phyloP scores from a whole-genome alignment of 2,888 invertebrate species.

The Epirrita christyi region DNA sequence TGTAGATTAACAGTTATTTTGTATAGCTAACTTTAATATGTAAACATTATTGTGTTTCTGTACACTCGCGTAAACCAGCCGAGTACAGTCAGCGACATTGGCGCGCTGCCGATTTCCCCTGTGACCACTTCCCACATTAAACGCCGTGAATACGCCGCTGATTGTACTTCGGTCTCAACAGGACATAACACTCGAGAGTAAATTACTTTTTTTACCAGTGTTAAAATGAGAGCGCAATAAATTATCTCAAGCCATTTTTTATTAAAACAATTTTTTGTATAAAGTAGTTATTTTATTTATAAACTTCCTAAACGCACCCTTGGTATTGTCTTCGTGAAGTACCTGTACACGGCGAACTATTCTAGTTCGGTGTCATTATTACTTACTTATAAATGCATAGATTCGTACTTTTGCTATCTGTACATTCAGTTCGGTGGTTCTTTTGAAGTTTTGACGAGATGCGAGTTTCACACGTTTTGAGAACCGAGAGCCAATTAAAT shows the following conservation, averaged over 20 bases:
- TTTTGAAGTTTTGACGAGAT: neutral
- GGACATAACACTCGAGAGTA: constrained; percentile 8
- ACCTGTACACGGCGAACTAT: neutral
- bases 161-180: neutral
- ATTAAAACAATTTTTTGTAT: constrained; percentile 41
- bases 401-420: neutral
- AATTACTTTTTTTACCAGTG: constrained; percentile 30
- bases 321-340: neutral
- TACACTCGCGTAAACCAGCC: constrained; percentile 13
- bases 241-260: constrained; percentile 39
- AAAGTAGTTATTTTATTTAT: constrained; percentile 37
- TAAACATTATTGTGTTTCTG: constrained; percentile 21
- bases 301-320: constrained; percentile 3
- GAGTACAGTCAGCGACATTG: constrained; percentile 6
- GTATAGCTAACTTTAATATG: constrained; percentile 33
- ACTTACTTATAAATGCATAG: neutral
- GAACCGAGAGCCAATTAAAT: constrained; percentile 1
- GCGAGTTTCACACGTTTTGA: neutral
- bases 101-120: neutral
- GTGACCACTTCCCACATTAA: neutral
- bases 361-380: no score
- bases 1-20: constrained; percentile 41
- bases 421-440: neutral
- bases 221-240: constrained; percentile 40
- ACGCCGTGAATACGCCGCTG: neutral